These are phyloP conservation scores for Scaptomyza flava DNA, from an alignment of 2,888 invertebrate species.

Conservation along the genomic window DNA sequence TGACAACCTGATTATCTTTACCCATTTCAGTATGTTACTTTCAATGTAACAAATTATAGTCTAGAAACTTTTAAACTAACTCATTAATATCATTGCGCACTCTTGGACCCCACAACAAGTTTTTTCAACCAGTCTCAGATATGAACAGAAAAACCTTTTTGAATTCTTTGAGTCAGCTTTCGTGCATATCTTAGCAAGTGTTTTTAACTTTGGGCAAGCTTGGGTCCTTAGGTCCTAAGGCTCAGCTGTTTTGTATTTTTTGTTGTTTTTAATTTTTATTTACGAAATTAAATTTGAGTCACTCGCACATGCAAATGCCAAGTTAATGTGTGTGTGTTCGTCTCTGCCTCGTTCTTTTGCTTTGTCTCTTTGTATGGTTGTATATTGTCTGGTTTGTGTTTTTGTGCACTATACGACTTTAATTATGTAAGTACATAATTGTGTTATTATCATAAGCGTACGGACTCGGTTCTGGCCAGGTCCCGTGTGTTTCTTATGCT, in stretches of 20 bases:
- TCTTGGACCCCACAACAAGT: too few relatives aligned
- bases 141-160: background rate
- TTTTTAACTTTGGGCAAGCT: background rate
- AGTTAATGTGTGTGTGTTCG: constrained; percentile 11
- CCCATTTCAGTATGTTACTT: background rate
- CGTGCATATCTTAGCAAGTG: constrained; percentile 3
- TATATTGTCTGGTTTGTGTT: constrained; percentile 33
- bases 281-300: constrained; percentile 22
- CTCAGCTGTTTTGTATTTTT: background rate
- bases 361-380: background rate
- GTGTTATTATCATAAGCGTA: constrained; percentile 76
- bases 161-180: background rate
- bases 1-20: background rate
- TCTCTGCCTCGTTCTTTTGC: constrained; percentile 7
- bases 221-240: background rate
- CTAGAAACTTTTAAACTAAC: background rate
- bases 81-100: background rate
- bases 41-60: background rate
- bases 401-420: constrained; percentile 73
- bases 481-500: constrained; percentile 25
- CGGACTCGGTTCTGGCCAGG: constrained; percentile 34
- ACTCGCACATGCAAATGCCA: constrained; percentile 18
- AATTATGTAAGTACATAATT: constrained; percentile 78
- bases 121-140: background rate
- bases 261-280: background rate